Evolutionary conservation across 1,140 invertebrate genomes (phyloP), one percentile per base, ranked within the genome.

Genomic region (Pygmarrhopalites habei): DNA sequence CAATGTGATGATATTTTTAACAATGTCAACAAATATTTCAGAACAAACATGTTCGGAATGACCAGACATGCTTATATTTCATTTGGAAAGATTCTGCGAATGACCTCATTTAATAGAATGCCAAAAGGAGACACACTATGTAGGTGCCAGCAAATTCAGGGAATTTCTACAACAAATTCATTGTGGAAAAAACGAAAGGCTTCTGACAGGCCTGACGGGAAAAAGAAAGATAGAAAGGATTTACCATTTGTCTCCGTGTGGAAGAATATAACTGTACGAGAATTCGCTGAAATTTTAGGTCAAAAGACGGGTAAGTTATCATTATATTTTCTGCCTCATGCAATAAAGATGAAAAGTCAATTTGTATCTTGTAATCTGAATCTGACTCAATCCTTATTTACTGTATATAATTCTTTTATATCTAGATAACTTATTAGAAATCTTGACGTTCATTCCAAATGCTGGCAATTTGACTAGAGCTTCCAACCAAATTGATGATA

Each of bases 261-360:
- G 89, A 78, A 79, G 52, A 82, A 85, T 70, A 92, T 92, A 80
- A 90, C 85, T 14, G 82, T 92, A 0, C 62, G 72, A 47, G 84
- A 93, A 72, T 75, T 94, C 65, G 83, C 87, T 25, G 72, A 80
- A 55, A 77, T 81, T 1, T 62, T 85, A 15, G 72, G 79, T 21
- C 82, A 79, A 74, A 75, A 82, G 76, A 60, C 81, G 53, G 77
- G 81, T 82, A 74, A 64, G 60, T 60, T 43, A 29, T 1, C 12
- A 35, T 30, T 30, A n/a, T 46, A 5, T 55, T 12, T 15, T 17
- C 23, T 23, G 26, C 23, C 23, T 10, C 4, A 52, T 52, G 3
- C 26, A 10, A 28, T 25, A 12, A 14, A 17, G 7, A 7, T 25
- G 7, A 4, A 7, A 12, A 52, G 3, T 10, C 49, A 52, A 23